Base-by-base conservation (phyloP, 2,113 vertebrate species). In the Oenanthe oenanthe region DNA sequence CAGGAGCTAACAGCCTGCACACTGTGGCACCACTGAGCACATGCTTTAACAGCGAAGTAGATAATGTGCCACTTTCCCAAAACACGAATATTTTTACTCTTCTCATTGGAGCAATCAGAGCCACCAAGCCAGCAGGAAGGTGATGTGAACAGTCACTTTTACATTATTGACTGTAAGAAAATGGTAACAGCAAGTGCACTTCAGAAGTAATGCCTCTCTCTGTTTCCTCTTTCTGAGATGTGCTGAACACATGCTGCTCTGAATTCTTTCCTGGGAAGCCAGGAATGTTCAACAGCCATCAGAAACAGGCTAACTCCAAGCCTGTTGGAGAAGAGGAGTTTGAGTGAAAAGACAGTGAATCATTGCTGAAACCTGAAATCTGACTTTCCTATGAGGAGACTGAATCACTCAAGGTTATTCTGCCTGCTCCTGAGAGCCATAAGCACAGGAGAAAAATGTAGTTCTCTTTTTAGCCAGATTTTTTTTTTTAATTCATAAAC, bases 21-120 rank as follows among this genome's bases (percentile, higher is more conserved):
- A 1, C 50, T 13, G 45, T 10, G 42, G 45, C 58, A 61, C 62
- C 62, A 3, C 83, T 1, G 29, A 73, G 70, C 67, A 14, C 7
- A 0, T 0, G 8, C 26, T 28, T 45, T 19, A 68, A n/a, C 1
- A 70, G 34, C 3, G 0, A 40, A 87, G n/a, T 4, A 60, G 65
- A 22, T 43, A 61, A 68, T 10, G 19, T 1, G 0, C 28, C 32
- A 1, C 58, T 77, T 86, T 25, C 70, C 47, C 38, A 73, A 57
- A 66, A 60, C 18, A 67, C 13, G 20, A 53, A 57, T 63, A 45
- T 43, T 87, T 89, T 81, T 15, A 38, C 29, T 73, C 38, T 65
- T 77, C 10, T 29, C 0, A 0, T 3, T 57, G 61, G 45, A 85
- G 50, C 36, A 76, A 36, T 45, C 26, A 13, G 40, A 83, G 32